Evolutionary conservation across 2,888 invertebrate genomes (phyloP).

Genomic region (Drosophila mercatorum): DNA sequence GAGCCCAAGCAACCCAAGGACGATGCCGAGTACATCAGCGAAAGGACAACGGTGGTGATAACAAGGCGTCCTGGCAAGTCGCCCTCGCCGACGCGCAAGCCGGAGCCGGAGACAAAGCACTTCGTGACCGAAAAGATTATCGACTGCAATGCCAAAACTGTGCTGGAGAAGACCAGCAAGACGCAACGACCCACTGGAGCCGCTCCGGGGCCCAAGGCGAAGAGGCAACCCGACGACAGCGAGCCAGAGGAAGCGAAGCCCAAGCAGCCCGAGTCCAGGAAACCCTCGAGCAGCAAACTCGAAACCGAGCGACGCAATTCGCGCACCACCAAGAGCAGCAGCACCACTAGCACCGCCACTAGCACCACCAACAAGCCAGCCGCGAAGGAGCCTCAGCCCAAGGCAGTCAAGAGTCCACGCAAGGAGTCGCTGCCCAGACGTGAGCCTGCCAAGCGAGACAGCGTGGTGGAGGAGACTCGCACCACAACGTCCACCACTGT

Average conservation of each 20-base stretch:
- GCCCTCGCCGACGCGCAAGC: slow-evolving; percentile 43
- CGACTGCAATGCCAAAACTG: slow-evolving; percentile 55
- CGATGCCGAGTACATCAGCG: slow-evolving; percentile 48
- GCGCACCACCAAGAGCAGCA: slow-evolving; percentile 43
- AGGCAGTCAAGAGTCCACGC: slow-evolving; percentile 50
- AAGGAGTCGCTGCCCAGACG: slow-evolving; percentile 62
- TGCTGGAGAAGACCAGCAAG: slow-evolving; percentile 33
- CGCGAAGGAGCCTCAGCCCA: slow-evolving; percentile 34
- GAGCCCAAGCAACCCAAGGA: slow-evolving; percentile 36
- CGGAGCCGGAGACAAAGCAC: slow-evolving; percentile 39
- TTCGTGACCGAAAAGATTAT: slow-evolving; percentile 70
- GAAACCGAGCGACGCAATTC: slow-evolving; percentile 52
- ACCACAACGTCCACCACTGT: slow-evolving; percentile 37
- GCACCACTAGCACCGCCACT: slow-evolving; percentile 17
- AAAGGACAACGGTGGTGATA: slow-evolving; percentile 56
- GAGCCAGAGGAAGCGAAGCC: slow-evolving; percentile 41
- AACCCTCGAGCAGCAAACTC: slow-evolving; percentile 23
- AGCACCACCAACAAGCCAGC: slow-evolving; percentile 29
- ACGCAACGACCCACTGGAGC: slow-evolving; percentile 20
- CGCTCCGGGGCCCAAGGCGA: slow-evolving; percentile 12
- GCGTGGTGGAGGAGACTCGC: slow-evolving; percentile 53
- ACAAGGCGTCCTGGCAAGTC: slow-evolving; percentile 45
- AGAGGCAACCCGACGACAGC: slow-evolving; percentile 32
- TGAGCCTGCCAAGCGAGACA: slow-evolving; percentile 54
- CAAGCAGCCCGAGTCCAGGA: slow-evolving; percentile 45